These are phyloP conservation scores for Aurelia sp. DNA, from an alignment of 30 jellyfish, hydroid and myxozoan species.

Conservation along the genomic window DNA sequence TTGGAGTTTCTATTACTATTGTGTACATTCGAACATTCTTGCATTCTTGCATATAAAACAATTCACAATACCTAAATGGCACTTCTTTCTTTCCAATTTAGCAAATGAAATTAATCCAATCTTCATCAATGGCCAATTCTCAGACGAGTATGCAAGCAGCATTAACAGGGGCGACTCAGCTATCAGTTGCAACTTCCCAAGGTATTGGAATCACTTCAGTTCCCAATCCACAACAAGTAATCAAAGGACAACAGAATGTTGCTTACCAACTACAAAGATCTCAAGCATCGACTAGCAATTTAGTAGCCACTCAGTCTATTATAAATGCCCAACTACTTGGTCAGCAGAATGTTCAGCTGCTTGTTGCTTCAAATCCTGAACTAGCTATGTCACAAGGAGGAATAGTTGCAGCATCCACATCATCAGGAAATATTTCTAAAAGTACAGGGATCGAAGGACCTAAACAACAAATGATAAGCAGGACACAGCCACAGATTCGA, in stretches of 20 bases:
- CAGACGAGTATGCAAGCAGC: constrained; percentile 46
- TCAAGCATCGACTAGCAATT: constrained; percentile 6
- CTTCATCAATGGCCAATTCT: constrained; percentile 41
- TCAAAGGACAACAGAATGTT: constrained; percentile 49
- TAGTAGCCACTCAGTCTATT: constrained; percentile 35
- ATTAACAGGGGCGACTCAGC: constrained; percentile 35
- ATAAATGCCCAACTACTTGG: constrained; percentile 31
- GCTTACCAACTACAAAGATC: constrained; percentile 58
- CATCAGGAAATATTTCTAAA: constrained; percentile 27
- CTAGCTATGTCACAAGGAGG: constrained; percentile 32
- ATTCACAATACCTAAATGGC: not conserved
- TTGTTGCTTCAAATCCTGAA: constrained; percentile 32
- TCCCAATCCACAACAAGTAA: constrained; percentile 47
- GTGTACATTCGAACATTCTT: no score
- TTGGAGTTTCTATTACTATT: no score
- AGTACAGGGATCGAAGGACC: constrained; percentile 29
- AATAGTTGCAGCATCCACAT: constrained; percentile 34
- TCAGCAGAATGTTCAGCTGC: constrained; percentile 33
- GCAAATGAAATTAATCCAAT: constrained; percentile 39
- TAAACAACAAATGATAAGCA: constrained; percentile 23
- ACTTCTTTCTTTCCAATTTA: not conserved
- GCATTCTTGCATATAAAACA: no score
- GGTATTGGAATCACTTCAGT: constrained; percentile 38
- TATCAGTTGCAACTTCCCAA: constrained; percentile 58
- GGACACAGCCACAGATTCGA: constrained; percentile 16